phyloP scores from a whole-genome alignment of 1,140 invertebrate genomes.

The Drosophila biarmipes region DNA sequence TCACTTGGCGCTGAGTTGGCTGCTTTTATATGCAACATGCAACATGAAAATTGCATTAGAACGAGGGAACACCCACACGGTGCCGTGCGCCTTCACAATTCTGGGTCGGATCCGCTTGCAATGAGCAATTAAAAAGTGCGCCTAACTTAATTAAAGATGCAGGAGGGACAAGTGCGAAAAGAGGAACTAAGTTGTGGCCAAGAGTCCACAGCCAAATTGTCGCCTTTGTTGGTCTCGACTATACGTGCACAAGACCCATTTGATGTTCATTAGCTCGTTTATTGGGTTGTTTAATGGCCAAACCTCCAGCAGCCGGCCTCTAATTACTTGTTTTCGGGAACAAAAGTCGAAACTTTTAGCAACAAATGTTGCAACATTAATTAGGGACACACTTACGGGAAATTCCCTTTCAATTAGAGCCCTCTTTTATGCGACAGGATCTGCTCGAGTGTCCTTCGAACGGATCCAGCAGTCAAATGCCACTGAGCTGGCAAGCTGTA shows the following conservation, averaged over 20 bases:
- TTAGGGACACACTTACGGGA: slow-evolving; percentile 58
- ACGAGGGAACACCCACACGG: slow-evolving; percentile 18
- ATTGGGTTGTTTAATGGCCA: slow-evolving; percentile 42
- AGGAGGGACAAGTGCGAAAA: slow-evolving; percentile 1
- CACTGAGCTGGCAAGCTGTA: slow-evolving; percentile 25
- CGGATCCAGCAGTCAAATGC: slow-evolving; percentile 25
- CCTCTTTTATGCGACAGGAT: slow-evolving; percentile 16
- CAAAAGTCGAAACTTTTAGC: slow-evolving; percentile 50
- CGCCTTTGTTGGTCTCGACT: slow-evolving; percentile 10
- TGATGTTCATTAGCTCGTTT: slow-evolving; percentile 43
- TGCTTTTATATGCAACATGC: slow-evolving; percentile 41
- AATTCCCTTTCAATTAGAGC: slow-evolving; percentile 73
- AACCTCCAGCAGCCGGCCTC: slow-evolving; percentile 37
- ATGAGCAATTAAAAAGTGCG: slow-evolving; percentile 66
- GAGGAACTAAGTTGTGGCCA: slow-evolving; percentile 7
- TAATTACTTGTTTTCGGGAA: slow-evolving; percentile 59
- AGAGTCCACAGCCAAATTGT: slow-evolving; percentile 31
- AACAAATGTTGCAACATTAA: slow-evolving; percentile 62
- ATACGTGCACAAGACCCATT: slow-evolving; percentile 23
- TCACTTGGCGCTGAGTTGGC: slow-evolving; percentile 29
- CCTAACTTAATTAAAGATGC: slow-evolving; percentile 70
- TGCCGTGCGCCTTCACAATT: slow-evolving; percentile 1
- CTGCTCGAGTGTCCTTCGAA: slow-evolving; percentile 25
- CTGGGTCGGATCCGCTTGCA: slow-evolving; percentile 21
- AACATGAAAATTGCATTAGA: slow-evolving; percentile 74